These are phyloP conservation scores for Branchipolynoe longqiensis DNA, from an alignment of 2,888 invertebrate genomes.

Conservation along the genomic window DNA sequence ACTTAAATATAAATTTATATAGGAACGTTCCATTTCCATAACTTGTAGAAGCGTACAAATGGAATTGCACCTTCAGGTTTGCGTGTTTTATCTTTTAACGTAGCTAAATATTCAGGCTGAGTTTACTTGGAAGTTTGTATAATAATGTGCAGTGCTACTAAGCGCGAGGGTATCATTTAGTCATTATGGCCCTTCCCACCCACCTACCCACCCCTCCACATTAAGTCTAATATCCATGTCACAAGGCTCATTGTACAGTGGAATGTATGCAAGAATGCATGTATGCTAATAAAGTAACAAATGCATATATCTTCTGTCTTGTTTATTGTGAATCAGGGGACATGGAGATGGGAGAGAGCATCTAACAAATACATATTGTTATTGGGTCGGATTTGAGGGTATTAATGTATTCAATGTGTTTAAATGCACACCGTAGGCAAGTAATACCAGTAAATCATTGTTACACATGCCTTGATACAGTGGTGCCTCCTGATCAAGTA, in stretches of 20 bases:
- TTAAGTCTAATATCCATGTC: not conserved
- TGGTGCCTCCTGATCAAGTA: too few relatives aligned
- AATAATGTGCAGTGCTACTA: not conserved
- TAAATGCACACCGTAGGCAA: too few relatives aligned
- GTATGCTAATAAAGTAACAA: constrained; percentile 49
- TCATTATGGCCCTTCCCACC: not conserved
- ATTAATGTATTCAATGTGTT: too few relatives aligned
- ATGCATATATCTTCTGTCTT: too few relatives aligned
- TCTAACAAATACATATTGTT: too few relatives aligned
- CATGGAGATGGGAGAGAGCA: too few relatives aligned
- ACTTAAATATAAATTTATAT: not conserved
- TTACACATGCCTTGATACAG: too few relatives aligned
- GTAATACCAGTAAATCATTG: too few relatives aligned
- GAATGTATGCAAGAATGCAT: constrained; percentile 50
- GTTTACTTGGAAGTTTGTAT: not conserved
- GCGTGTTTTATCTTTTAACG: not conserved
- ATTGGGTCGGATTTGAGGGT: too few relatives aligned
- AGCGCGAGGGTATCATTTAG: not conserved
- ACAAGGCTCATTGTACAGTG: constrained; percentile 47
- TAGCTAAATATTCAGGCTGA: constrained; percentile 5
- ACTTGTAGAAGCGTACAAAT: not conserved
- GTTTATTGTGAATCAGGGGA: too few relatives aligned
- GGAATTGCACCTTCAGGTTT: not conserved
- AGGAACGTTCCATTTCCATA: not conserved
- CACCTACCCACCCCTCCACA: not conserved